Evolutionary conservation across 2,888 invertebrate genomes (phyloP).

Genomic region (Sarcophaga variegata): DNA sequence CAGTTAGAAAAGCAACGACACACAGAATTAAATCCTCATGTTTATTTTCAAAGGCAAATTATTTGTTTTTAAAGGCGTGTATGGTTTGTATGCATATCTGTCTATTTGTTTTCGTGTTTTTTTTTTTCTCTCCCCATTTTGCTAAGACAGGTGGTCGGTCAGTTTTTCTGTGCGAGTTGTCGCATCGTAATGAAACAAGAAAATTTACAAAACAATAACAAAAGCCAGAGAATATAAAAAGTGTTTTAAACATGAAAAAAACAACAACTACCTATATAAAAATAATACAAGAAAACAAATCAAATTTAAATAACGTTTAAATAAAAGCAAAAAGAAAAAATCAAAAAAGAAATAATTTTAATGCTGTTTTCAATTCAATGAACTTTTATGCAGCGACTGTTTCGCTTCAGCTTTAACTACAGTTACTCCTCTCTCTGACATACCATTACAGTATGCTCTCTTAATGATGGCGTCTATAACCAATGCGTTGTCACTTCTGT

Average conservation of each 20-base stretch:
- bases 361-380: slow-evolving; percentile 5
- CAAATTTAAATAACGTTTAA: no score
- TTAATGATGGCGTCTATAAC: not conserved
- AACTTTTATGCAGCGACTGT: slow-evolving; percentile 9
- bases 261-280: not conserved
- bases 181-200: not conserved
- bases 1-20: not conserved
- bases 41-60: slow-evolving; percentile 20
- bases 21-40: slow-evolving; percentile 5
- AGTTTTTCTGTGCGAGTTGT: slow-evolving; percentile 1
- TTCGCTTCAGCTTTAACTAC: not conserved
- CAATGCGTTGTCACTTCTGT: not conserved
- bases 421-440: slow-evolving; percentile 8
- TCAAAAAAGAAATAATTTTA: no score
- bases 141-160: slow-evolving; percentile 41
- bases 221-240: not conserved
- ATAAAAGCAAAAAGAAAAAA: no score
- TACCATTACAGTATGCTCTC: not conserved
- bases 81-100: not conserved
- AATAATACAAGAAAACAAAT: no score
- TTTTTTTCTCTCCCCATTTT: not conserved
- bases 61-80: not conserved
- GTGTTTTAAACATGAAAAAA: not conserved
- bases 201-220: slow-evolving; percentile 1
- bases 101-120: not conserved